Conservation (phyloP, 2,888 invertebrate species). For the Rhingia campestris region DNA sequence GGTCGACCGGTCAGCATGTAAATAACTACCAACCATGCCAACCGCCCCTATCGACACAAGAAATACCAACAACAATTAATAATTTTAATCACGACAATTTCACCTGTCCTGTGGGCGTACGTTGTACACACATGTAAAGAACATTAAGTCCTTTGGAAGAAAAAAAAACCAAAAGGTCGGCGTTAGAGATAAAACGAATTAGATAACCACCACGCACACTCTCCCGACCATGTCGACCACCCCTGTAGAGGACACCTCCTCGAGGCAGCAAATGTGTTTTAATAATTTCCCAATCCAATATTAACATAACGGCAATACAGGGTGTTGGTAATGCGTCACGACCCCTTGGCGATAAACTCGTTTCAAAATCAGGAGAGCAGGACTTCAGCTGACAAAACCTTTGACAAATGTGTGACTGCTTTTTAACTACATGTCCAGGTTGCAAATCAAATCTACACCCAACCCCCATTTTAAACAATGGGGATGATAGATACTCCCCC, state of each 20-base stretch:
- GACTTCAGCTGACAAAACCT: not conserved
- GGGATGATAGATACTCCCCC: not conserved
- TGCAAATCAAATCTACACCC: slow-evolving; percentile 39
- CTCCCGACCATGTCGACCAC: not conserved
- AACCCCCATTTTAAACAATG: not conserved
- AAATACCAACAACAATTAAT: slow-evolving; percentile 31
- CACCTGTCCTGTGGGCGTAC: slow-evolving; percentile 17
- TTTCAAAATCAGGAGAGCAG: not conserved
- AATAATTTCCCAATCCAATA: slow-evolving; percentile 48
- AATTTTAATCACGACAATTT: slow-evolving; percentile 31
- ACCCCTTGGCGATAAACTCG: slow-evolving; percentile 42
- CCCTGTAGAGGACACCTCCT: slow-evolving; percentile 2
- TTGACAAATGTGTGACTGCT: slow-evolving; percentile 7
- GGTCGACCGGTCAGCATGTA: not conserved
- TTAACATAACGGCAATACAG: slow-evolving; percentile 39
- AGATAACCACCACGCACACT: slow-evolving; percentile 39
- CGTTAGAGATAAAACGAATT: slow-evolving; percentile 15
- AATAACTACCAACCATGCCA: slow-evolving; percentile 3
- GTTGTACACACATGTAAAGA: not conserved
- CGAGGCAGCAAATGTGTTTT: slow-evolving; percentile 21
- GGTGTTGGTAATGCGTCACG: slow-evolving; percentile 44
- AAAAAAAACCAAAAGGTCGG: not conserved
- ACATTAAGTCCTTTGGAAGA: slow-evolving; percentile 13
- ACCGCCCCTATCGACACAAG: not conserved
- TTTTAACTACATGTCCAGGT: slow-evolving; percentile 46